Evolutionary conservation across 2,113 vertebrate species (phyloP).

Genomic region (Notiomystis cincta): DNA sequence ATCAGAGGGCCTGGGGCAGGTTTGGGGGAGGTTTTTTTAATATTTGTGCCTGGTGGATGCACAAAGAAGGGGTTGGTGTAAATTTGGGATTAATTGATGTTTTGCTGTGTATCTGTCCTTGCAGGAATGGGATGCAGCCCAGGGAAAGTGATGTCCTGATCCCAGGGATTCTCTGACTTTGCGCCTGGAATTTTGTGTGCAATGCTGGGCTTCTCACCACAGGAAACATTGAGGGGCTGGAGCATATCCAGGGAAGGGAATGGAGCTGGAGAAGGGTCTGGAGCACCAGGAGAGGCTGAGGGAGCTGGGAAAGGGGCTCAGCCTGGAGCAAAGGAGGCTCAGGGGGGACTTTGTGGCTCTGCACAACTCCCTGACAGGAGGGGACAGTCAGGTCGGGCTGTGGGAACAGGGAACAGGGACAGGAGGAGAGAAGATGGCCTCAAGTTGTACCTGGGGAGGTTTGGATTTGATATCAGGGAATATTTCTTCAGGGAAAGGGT

Average conservation of each 20-base stretch:
- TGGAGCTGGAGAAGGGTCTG: too few species aligned
- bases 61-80: not conserved
- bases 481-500: not conserved
- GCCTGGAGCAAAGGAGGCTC: not conserved
- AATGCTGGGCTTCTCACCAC: not conserved
- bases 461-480: not conserved
- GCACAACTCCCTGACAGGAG: not conserved
- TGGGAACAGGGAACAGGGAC: not conserved
- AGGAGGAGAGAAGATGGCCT: accelerated
- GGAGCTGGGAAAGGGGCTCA: not conserved
- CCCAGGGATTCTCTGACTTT: not conserved
- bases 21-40: not conserved
- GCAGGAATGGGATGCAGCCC: not conserved
- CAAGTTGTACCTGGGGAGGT: accelerated
- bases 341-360: not conserved
- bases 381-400: accelerated
- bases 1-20: not conserved
- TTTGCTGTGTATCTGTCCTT: not conserved
- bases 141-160: not conserved
- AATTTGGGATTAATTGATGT: not conserved
- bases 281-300: not conserved
- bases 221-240: not conserved
- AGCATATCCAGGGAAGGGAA: accelerated
- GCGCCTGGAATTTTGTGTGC: not conserved
- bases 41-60: not conserved